Evolutionary conservation across 2,113 vertebrate species (phyloP).

Genomic region (Oceanodroma tethys): DNA sequence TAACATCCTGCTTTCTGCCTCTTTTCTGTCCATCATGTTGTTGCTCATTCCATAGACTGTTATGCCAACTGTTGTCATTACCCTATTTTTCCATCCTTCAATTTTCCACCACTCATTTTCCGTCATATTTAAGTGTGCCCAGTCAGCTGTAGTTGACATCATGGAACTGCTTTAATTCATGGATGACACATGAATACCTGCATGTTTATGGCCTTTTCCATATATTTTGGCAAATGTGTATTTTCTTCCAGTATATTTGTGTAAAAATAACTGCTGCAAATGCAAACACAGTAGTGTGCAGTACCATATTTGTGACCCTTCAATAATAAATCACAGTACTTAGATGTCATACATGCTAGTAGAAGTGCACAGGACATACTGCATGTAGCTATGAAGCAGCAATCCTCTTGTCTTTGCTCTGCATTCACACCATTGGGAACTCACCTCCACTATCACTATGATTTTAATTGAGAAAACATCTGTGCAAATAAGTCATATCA

Average conservation of each 20-base stretch:
- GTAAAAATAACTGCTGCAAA: not conserved
- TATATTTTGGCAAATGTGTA: not conserved
- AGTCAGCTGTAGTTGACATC: not conserved
- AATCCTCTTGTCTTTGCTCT: not conserved
- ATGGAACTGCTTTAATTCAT: not conserved
- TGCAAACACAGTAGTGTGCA: not conserved
- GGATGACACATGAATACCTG: not conserved
- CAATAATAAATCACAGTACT: not conserved
- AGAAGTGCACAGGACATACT: not conserved
- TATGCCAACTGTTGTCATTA: not conserved
- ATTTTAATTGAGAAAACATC: not conserved
- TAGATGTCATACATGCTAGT: not conserved
- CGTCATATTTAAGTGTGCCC: not conserved
- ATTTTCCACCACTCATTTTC: not conserved
- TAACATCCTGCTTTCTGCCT: not conserved
- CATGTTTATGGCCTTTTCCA: not conserved
- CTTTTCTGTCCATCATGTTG: not conserved
- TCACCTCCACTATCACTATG: not conserved
- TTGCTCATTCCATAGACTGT: not conserved
- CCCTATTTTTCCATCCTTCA: not conserved
- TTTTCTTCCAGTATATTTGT: not conserved
- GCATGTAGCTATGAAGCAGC: not conserved
- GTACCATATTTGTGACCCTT: not conserved
- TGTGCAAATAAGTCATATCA: not conserved
- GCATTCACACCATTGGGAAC: not conserved